Evolutionary conservation across 64 coral and sea anemone species (phyloP), one percentile per base, ranked within the genome.

Genomic region (Exaiptasia diaphana): DNA sequence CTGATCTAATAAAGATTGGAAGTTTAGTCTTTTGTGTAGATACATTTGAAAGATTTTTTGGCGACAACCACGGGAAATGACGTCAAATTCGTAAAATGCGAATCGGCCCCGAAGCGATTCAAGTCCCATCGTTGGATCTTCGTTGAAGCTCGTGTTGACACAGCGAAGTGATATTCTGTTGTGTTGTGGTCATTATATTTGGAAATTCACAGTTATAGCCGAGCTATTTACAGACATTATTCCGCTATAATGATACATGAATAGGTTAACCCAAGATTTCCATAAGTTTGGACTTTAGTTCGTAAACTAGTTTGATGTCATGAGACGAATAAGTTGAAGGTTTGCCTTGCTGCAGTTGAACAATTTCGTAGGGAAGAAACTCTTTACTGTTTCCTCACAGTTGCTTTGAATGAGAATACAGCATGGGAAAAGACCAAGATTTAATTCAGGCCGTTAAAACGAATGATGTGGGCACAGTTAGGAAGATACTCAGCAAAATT

Each of bases 361-460:
- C 31, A 65, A 17, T 14, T 37, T 5, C 13, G 33, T 0, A 2
- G 20, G 38, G 11, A 26, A 37, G 29, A 36, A 35, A 35, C 8
- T 37, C 38, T 34, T 18, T 35, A 37, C 17, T 65, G 30, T 37
- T 38, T 15, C 13, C n/a, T 15, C 8, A 5, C 12, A 20, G 61
- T 33, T 27, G 18, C 2, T 6, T 35, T 35, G 61, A 13, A 65
- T 28, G 20, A 65, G 4, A 65, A 20, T 62, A 35, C 61, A 65
- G 14, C 34, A 95, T 95, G 91, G 86, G 77, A 29, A 95, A 95
- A 79, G 91, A 95, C 45, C 74, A 83, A 11, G 91, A 95, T 33
- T 72, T 95, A 36, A 54, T 95, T n/a, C 86, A 95, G 50, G 91
- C 91, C 37, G 91, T 83, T 17, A 95, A 89, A 57, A 50, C 38